Base-by-base conservation (phyloP, 2,113 vertebrate species). In the Sceloporus undulatus region DNA sequence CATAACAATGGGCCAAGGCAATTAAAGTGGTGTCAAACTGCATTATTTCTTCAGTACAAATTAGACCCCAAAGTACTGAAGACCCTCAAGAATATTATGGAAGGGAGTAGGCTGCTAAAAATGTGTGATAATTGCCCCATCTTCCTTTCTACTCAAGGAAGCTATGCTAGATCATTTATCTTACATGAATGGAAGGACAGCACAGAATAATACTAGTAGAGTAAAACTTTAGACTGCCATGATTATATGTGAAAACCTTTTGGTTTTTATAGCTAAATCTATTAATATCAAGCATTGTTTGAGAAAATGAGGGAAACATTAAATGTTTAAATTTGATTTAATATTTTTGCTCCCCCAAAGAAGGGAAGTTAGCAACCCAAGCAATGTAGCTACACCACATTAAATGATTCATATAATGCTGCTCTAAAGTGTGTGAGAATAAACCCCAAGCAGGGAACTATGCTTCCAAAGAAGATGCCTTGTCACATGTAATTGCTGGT, bases 301-400 rank as follows among this genome's bases (percentile, higher is more conserved):
- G 25, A 75, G 27, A 75, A 77, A 52, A 65, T 6, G 73, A 29
- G 78, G 82, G 84, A 86, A 83, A 19, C 74, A 3, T 89, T 83
- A 19, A 89, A 87, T 77, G 85, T 88, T 29, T 59, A 87, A 88
- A 90, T 25, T 77, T 86, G 85, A 34, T 87, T 76, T 88, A 87
- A 54, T 75, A 40, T 8, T 21, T 52, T 82, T 29, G 73, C 92
- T 90, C 85, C 2, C 87, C n/a, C 25, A 95, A 94, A 95, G 91
- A 82, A 66, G 42, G 27, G 52, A 59, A 29, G 74, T 90, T 82
- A 89, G 40, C 81, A 84, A 54, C 74, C 79, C 89, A 18, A 3
- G 85, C 29, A 79, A 87, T 18, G 83, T 65, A 77, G 29, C 0
- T 34, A 84, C 87, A 82, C 56, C 89, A 84, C 42, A 74, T 2